Evolutionary conservation across 2,888 invertebrate species (phyloP), one percentile per base, ranked within the genome.

Genomic region (Camponotus fellah): DNA sequence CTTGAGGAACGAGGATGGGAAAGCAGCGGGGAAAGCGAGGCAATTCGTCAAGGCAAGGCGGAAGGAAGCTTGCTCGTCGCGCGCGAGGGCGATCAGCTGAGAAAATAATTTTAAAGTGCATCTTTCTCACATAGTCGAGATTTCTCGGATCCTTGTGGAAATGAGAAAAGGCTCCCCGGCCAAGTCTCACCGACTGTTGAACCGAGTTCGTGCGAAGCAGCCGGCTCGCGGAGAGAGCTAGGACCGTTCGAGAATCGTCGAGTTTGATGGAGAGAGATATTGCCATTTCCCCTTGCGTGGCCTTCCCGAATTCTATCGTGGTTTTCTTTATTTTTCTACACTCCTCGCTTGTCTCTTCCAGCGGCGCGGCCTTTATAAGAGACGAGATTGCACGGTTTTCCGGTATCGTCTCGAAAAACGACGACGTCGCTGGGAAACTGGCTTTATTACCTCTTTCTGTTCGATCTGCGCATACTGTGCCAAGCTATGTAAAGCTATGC

Each of bases 201-300:
- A 21, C 21, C 58, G 43, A 60, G 26, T 26, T 80, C 80, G 56
- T 46, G 10, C 32, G 56, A 69, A 85, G 34, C 32, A 86, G 37
- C 81, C 64, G 82, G 26, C 26, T 58, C 75, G 74, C 72, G 72
- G 80, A 49, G 49, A 64, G 43, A 64, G 37, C 10, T 10, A 37
- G 74, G 43, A 58, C 32, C 83, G 85, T 88, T 87, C 82, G 79
- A 53, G 53, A 85, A 79, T 85, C 86, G 87, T 86, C 91, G 90
- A 91, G 92, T 88, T 90, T 88, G 86, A 91, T 88, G 87, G 88
- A 91, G 83, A 72, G 46, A 89, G 91, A 92, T 91, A 91, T 92
- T 91, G 90, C 87, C 65, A 83, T 77, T 53, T 53, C 58, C 71
- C 69, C 82, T 71, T 79, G 86, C 49, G 88, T 46, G 88, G 84